These are phyloP conservation scores for Xiphydria camelus DNA, from an alignment of 2,888 invertebrate species.

Conservation along the genomic window DNA sequence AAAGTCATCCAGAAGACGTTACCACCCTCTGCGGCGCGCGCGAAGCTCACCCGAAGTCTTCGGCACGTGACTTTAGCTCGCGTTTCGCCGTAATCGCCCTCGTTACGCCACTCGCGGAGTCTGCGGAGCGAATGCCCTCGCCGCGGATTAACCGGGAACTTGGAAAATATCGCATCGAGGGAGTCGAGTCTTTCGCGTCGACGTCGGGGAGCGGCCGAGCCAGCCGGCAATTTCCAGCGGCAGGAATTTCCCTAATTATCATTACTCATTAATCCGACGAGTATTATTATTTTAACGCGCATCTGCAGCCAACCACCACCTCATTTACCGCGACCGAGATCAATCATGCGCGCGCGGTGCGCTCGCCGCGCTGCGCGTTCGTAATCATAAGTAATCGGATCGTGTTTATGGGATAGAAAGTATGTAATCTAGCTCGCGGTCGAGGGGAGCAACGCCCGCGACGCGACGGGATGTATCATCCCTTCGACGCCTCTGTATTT, in stretches of 20 bases:
- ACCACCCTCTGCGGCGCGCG: conserved; percentile 4
- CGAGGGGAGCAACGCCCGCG: no score
- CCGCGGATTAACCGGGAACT: conserved; percentile 16
- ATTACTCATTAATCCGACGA: conserved; percentile 51
- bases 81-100: conserved; percentile 13
- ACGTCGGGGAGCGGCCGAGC: no score
- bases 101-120: conserved; percentile 12
- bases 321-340: conserved; percentile 51
- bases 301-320: conserved; percentile 38
- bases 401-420: conserved; percentile 44
- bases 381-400: conserved; percentile 51
- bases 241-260: conserved; percentile 55
- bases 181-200: background rate
- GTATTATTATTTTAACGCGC: conserved; percentile 53
- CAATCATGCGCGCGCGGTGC: no score
- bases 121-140: conserved; percentile 8
- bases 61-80: conserved; percentile 14
- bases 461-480: no score
- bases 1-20: conserved; percentile 22
- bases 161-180: conserved; percentile 15
- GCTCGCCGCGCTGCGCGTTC: conserved; percentile 45
- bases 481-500: no score
- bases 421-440: no score
- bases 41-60: background rate
- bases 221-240: conserved; percentile 33